Base-by-base conservation (phyloP, 2,113 vertebrate genomes). In the Apodemus sylvaticus region DNA sequence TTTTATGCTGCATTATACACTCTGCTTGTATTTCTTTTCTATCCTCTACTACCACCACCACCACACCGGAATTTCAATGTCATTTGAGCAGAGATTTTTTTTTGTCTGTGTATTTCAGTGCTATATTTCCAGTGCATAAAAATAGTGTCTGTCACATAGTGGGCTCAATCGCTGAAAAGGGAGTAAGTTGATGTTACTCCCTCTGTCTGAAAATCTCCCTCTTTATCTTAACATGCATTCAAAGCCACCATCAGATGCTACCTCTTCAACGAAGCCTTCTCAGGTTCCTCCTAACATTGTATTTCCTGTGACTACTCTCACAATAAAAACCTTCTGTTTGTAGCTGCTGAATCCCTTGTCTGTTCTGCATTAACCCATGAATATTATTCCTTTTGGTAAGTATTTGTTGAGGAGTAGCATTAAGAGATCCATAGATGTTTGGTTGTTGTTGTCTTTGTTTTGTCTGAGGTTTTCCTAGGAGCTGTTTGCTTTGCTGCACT, bases 51-150 rank as follows among this genome's bases (percentile, higher is more conserved):
- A 85, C 5, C 8, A 45, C 3, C 29, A 68, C 77, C 3, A 79
- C 42, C 9, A 86, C 19, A 83, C 53, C 48, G 96, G 66, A 89
- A 95, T 96, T 93, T 89, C 90, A 91, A 45, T 87, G 94, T 29
- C 29, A 66, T 90, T 89, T n/a, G 36, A 60, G 14, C 19, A 91
- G n/a, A 88, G 13, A 81, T 74, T 91, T 89, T 92, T 24, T 77
- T 89, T 92, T 82, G 51, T 94, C 45, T 93, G 36, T 96, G 9
- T 93, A 94, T 26, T 86, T 96, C 13, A 71, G 8, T 94, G 88
- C 60, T 93, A 10, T 62, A 74, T 31, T 83, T 29, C 12, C 5
- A 90, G 42, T 45, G 79, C n/a, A 42, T 93, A 90, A 53, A 93
- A 93, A 83, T 1, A 58, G 42, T 79, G 6, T 79, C n/a, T 88